phyloP scores from a whole-genome alignment of 2,888 invertebrate genomes.

The Agapetus fuscipes region DNA sequence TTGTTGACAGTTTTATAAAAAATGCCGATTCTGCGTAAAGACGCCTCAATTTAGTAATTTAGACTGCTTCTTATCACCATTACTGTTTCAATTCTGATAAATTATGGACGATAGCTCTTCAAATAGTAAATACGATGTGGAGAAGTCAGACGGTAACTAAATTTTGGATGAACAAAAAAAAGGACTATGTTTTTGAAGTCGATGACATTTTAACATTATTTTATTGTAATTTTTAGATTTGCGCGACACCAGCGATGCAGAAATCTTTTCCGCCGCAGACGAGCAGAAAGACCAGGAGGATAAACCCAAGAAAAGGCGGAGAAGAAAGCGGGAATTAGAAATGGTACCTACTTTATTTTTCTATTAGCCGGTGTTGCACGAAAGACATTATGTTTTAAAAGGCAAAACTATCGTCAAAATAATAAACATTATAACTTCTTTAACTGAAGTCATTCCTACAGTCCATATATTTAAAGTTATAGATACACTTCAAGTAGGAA shows the following conservation, averaged over 20 bases:
- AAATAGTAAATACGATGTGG: not conserved
- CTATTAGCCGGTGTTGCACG: too few species aligned
- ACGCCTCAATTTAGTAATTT: too few species aligned
- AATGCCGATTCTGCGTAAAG: too few species aligned
- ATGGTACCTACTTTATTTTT: conserved; percentile 28
- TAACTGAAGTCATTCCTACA: not conserved
- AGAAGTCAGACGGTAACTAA: conserved; percentile 8
- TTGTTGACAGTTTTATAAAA: too few species aligned
- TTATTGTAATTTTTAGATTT: conserved; percentile 25
- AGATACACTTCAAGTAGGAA: too few species aligned
- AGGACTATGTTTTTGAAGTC: too few species aligned
- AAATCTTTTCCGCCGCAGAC: conserved; percentile 34
- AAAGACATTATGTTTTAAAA: too few species aligned
- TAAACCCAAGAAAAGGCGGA: conserved; percentile 33
- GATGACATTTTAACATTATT: conserved; percentile 2
- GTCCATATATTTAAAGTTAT: too few species aligned
- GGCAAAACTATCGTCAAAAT: too few species aligned
- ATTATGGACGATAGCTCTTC: not conserved
- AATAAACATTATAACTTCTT: not conserved
- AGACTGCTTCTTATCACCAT: too few species aligned
- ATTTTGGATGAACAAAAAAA: not conserved
- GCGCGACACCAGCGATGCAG: conserved; percentile 38
- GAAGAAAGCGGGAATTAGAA: conserved; percentile 39
- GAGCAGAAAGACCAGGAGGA: conserved; percentile 34
- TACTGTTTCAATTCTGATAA: too few species aligned